These are phyloP conservation scores for Lagodon rhomboides DNA, from an alignment of 2,797 vertebrate species.

Conservation along the genomic window DNA sequence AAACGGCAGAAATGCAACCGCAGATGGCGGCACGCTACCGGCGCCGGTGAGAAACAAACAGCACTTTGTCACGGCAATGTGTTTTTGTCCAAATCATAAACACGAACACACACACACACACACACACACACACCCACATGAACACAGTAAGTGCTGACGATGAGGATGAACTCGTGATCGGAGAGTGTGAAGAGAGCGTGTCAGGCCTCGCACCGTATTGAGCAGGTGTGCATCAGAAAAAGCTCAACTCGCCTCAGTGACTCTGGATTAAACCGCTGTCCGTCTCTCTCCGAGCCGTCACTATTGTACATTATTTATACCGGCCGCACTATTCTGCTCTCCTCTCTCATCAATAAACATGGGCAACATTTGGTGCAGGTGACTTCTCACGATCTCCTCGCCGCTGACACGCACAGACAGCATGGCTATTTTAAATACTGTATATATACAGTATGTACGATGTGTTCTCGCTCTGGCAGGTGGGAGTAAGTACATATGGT, in stretches of 20 bases:
- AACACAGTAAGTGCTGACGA: slow-evolving; percentile 44
- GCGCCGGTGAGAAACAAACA: slow-evolving; percentile 34
- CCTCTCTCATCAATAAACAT: slow-evolving; percentile 72
- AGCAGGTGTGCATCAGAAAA: slow-evolving; percentile 54
- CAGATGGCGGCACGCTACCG: slow-evolving; percentile 25
- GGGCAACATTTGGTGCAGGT: slow-evolving; percentile 55
- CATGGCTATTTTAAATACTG: slow-evolving; percentile 22
- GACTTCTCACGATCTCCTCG: slow-evolving; percentile 25
- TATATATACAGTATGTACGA: not conserved
- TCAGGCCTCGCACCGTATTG: slow-evolving; percentile 19
- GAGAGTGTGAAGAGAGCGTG: slow-evolving; percentile 48
- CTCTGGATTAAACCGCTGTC: slow-evolving; percentile 22
- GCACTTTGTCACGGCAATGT: slow-evolving; percentile 20
- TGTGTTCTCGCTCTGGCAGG: slow-evolving; percentile 9
- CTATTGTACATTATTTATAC: slow-evolving; percentile 68
- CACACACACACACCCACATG: slow-evolving; percentile 18
- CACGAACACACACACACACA: not conserved
- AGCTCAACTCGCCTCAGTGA: slow-evolving; percentile 23
- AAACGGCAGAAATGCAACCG: slow-evolving; percentile 8
- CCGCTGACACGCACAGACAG: slow-evolving; percentile 19
- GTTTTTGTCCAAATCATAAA: slow-evolving; percentile 20
- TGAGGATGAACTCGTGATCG: slow-evolving; percentile 48
- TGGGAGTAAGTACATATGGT: not conserved
- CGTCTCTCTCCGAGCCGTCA: slow-evolving; percentile 34
- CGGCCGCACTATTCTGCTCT: slow-evolving; percentile 53